Evolutionary conservation across 1,140 invertebrate species (phyloP).

Genomic region (Drosophila simulans): DNA sequence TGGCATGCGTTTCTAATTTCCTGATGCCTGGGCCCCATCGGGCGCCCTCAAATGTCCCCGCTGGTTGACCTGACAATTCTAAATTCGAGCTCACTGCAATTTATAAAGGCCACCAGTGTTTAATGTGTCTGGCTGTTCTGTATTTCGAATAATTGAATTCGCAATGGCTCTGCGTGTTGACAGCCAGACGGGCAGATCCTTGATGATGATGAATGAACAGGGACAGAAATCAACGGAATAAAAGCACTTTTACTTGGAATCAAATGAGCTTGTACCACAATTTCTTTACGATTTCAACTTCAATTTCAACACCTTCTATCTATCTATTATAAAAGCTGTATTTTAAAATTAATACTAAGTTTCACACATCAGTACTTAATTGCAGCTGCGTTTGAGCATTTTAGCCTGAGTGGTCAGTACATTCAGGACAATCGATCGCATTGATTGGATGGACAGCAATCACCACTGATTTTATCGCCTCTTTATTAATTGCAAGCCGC

Average conservation of each 20-base stretch:
- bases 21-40: constrained; percentile 25
- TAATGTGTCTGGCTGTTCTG: constrained; percentile 40
- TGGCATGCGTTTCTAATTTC: constrained; percentile 79
- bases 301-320: too few species aligned
- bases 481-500: constrained; percentile 50
- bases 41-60: not conserved
- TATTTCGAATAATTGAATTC: constrained; percentile 78
- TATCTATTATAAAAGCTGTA: too few species aligned
- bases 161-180: constrained; percentile 40
- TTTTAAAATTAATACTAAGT: too few species aligned
- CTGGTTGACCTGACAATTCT: constrained; percentile 39
- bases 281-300: too few species aligned
- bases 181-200: constrained; percentile 24
- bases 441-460: constrained; percentile 49
- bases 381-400: not conserved
- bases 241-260: too few species aligned
- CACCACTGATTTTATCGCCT: constrained; percentile 25
- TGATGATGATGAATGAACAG: constrained; percentile 30
- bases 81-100: constrained; percentile 57
- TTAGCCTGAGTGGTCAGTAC: not conserved
- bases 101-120: constrained; percentile 65
- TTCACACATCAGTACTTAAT: not conserved
- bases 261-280: too few species aligned
- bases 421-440: constrained; percentile 35
- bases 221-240: not conserved